Conservation (phyloP, 2,888 invertebrate species). For the Latrodectus elegans region DNA sequence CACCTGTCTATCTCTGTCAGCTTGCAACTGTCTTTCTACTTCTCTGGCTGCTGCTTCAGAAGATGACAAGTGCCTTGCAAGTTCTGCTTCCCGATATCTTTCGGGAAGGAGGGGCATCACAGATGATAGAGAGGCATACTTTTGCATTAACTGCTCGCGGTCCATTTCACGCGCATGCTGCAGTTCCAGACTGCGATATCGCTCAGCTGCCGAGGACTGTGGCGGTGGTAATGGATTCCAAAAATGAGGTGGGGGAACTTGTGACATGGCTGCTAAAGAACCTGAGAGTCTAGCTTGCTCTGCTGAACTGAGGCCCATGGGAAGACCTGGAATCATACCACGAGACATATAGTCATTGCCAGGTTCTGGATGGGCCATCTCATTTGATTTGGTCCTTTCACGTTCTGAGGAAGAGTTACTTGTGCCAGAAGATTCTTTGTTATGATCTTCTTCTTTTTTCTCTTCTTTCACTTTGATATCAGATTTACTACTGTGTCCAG, state of each 20-base stretch:
- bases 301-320: slow-evolving; percentile 39
- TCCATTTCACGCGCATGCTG: slow-evolving; percentile 57
- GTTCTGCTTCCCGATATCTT: slow-evolving; percentile 58
- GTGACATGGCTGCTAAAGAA: slow-evolving; percentile 48
- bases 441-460: slow-evolving; percentile 56
- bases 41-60: slow-evolving; percentile 48
- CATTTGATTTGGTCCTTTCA: slow-evolving; percentile 42
- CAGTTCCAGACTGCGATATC: slow-evolving; percentile 56
- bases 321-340: slow-evolving; percentile 21
- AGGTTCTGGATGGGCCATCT: slow-evolving; percentile 17
- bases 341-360: slow-evolving; percentile 38
- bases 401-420: not conserved
- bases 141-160: slow-evolving; percentile 66
- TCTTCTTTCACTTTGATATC: slow-evolving; percentile 67
- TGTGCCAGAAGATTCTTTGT: slow-evolving; percentile 18
- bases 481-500: slow-evolving; percentile 9
- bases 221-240: slow-evolving; percentile 47
- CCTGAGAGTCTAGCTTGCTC: slow-evolving; percentile 58
- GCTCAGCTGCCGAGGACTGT: slow-evolving; percentile 24
- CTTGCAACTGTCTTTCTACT: slow-evolving; percentile 58
- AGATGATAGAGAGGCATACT: slow-evolving; percentile 61
- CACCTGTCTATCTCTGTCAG: slow-evolving; percentile 51
- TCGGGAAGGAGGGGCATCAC: slow-evolving; percentile 54
- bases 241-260: slow-evolving; percentile 55
- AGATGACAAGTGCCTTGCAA: slow-evolving; percentile 56